Conservation (phyloP, 2,888 invertebrate genomes). For the Brachylomia viminalis region DNA sequence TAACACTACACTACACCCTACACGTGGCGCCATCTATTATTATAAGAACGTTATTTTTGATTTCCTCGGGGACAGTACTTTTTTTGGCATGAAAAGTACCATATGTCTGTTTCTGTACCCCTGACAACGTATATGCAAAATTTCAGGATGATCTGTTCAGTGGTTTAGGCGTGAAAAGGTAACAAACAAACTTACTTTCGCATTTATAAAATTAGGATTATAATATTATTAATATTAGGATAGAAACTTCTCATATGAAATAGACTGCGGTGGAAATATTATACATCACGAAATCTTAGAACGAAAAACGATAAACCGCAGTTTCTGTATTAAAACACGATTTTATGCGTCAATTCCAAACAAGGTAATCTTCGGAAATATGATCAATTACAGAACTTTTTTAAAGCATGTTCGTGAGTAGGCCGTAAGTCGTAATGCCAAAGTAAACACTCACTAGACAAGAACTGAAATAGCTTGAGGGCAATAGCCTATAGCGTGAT, state of each 20-base stretch:
- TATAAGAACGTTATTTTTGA: no score
- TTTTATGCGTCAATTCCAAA: conserved; percentile 36
- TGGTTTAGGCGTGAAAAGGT: no score
- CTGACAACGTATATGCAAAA: no score
- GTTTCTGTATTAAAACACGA: not conserved
- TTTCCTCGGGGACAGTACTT: no score
- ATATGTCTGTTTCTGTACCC: no score
- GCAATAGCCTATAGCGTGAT: conserved; percentile 76
- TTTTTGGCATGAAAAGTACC: no score
- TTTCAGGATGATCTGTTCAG: no score
- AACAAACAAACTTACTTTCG: no score
- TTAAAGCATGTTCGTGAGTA: conserved; percentile 28
- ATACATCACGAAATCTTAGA: not conserved
- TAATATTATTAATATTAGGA: no score
- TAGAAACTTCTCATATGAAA: not conserved
- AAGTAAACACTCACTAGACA: conserved; percentile 73
- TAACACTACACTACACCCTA: no score
- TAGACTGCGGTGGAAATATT: not conserved
- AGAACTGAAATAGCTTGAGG: conserved; percentile 78
- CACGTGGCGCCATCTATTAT: no score
- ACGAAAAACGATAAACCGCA: not conserved
- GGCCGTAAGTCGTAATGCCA: conserved; percentile 68
- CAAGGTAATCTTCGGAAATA: conserved; percentile 31
- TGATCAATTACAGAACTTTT: conserved; percentile 20
- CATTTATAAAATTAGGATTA: no score